Evolutionary conservation across 1,140 invertebrate species (phyloP).

Genomic region (Eubasilissa regina): DNA sequence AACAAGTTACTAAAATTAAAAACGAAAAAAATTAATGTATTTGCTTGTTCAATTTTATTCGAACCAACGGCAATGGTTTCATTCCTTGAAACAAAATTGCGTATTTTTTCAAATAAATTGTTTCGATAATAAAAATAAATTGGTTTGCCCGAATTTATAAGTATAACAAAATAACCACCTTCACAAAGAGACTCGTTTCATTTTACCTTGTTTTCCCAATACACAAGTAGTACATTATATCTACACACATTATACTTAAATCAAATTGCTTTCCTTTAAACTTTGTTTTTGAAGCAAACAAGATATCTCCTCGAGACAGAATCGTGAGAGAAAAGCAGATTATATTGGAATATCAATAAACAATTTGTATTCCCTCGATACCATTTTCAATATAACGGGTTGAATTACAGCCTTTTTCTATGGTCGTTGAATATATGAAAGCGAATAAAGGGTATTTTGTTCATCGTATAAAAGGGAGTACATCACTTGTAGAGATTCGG

Average conservation of each 20-base stretch:
- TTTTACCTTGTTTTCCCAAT: slow-evolving; percentile 8
- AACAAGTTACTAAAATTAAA: too few relatives aligned
- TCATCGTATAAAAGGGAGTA: too few relatives aligned
- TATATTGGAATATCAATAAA: slow-evolving; percentile 59
- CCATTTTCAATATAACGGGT: slow-evolving; percentile 49
- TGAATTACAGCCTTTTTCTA: slow-evolving; percentile 55
- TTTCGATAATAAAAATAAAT: slow-evolving; percentile 1
- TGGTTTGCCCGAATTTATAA: slow-evolving; percentile 7
- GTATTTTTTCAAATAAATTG: slow-evolving; percentile 4
- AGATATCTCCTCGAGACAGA: slow-evolving; percentile 5
- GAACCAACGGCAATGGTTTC: too few relatives aligned
- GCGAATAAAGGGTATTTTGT: too few relatives aligned
- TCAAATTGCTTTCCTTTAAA: slow-evolving; percentile 44
- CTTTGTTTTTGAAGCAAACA: slow-evolving; percentile 45
- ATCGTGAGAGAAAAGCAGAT: slow-evolving; percentile 39
- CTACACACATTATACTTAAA: slow-evolving; percentile 36
- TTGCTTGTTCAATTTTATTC: too few relatives aligned
- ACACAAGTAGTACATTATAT: background rate
- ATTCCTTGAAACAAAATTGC: background rate
- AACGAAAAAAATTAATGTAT: too few relatives aligned
- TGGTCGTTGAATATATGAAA: slow-evolving; percentile 54
- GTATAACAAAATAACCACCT: slow-evolving; percentile 1
- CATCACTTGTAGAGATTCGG: too few relatives aligned
- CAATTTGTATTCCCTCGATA: slow-evolving; percentile 55
- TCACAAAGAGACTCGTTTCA: background rate